Evolutionary conservation across 2,888 invertebrate species (phyloP), one percentile per base, ranked within the genome.

Genomic region (Plemyria rubiginata): DNA sequence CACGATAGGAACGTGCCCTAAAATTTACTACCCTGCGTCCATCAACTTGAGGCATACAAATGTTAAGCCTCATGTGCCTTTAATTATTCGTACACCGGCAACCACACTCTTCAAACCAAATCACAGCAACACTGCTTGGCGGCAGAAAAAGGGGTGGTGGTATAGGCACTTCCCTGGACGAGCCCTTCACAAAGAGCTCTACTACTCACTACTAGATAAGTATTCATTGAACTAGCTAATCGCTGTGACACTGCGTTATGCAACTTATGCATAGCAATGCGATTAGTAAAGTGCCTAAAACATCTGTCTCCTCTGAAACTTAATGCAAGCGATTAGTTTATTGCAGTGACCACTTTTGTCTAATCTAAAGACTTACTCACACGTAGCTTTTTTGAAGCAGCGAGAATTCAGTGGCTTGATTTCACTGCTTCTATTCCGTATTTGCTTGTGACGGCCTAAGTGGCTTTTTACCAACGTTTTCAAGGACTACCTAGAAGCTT

Each of bases 311-410:
- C 13, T 13, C 32, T 15, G 13, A 53, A 28, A 22, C 16, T 41
- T 53, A 43, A 12, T 53, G 13, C 12, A 22, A 43, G 29, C 28
- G 13, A 16, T 52, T 40, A 16, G 16, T 45, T n/a, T 16, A 16
- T 16, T 45, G 45, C 45, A 16, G 43, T 45, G 45, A 45, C 45
- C 45, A 45, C 45, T 45, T 38, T 38, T 45, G 45, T 45, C 16
- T 45, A 16, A 38, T 38, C 36, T 38, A 38, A 38, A 38, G 36
- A 1, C 11, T 38, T 4, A 8, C 11, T 38, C 11, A 38, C 36
- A 38, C 36, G 36, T 8, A 38, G 36, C 36, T 38, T 38, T 38
- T 32, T 11, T 38, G 36, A 9, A 38, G 36, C 36, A 11, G 36
- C 36, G 36, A 9, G 11, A 38, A 11, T 8, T 38, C 32, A 32